A percentile compares a stretch with the other conserved stretches of the same genome.
phyloP scores from a whole-genome alignment of 2,113 vertebrate genomes.

The Chiloscyllium plagiosum region DNA sequence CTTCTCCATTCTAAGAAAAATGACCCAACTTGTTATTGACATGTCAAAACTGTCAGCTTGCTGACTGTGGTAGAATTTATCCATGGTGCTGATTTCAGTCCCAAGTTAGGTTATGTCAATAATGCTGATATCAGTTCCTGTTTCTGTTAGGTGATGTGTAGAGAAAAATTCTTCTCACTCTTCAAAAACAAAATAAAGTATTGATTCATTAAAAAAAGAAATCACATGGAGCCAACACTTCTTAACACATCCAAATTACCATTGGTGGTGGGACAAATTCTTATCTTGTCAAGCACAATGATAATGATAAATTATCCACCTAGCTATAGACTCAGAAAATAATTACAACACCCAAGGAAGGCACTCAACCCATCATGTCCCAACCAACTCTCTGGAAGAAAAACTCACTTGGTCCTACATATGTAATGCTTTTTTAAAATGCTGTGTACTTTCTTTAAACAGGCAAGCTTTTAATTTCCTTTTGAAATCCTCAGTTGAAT shows the following conservation, averaged over 20 bases:
- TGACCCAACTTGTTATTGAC: too few relatives aligned
- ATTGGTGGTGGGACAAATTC: neutral
- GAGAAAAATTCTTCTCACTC: neutral
- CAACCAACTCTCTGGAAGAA: too few relatives aligned
- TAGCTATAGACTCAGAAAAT: neutral
- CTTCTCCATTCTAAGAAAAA: too few relatives aligned
- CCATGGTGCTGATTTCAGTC: neutral
- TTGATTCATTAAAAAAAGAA: neutral
- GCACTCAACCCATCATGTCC: too few relatives aligned
- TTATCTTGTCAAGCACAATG: neutral
- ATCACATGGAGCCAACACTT: neutral
- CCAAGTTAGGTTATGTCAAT: neutral
- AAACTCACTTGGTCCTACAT: too few relatives aligned
- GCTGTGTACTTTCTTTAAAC: too few relatives aligned
- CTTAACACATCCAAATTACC: neutral
- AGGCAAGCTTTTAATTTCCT: too few relatives aligned
- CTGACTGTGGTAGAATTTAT: neutral
- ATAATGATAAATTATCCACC: neutral
- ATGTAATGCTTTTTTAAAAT: too few relatives aligned
- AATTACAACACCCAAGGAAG: too few relatives aligned
- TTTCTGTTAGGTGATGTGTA: neutral
- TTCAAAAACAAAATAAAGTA: neutral
- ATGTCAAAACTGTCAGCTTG: neutral
- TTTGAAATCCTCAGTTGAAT: too few relatives aligned
- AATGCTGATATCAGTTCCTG: neutral